Conservation (phyloP, 2,797 vertebrate species). For the Sus cebifrons region DNA sequence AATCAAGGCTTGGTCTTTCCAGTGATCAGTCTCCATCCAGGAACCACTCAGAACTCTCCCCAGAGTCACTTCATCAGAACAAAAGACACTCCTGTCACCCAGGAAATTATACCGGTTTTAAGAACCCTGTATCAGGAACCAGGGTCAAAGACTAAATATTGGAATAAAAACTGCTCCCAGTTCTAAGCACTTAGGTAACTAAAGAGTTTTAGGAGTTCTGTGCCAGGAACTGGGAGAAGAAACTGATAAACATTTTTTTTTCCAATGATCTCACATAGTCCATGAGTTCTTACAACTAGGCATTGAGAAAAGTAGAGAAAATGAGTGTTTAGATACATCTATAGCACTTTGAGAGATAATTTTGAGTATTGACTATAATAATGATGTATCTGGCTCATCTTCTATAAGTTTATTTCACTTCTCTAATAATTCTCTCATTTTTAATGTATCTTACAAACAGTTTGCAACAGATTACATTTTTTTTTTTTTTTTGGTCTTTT, state of each 20-base stretch:
- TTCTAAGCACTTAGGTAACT: neutral
- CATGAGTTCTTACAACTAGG: neutral
- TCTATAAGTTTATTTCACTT: slow-evolving; percentile 21
- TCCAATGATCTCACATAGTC: neutral
- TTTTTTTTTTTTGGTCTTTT: neutral
- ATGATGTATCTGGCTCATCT: neutral
- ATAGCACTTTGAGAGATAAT: neutral
- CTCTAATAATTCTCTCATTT: neutral
- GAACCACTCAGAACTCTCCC: no score
- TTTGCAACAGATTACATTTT: neutral
- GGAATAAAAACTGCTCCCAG: neutral
- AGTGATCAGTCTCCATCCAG: neutral
- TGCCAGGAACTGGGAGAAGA: neutral
- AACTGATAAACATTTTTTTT: neutral
- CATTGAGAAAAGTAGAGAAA: neutral
- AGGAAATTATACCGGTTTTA: neutral
- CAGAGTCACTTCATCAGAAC: neutral
- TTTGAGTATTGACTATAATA: neutral
- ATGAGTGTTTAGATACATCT: neutral
- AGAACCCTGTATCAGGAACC: neutral
- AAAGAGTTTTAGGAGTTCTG: neutral
- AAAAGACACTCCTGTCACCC: neutral
- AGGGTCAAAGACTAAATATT: neutral
- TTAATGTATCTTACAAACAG: slow-evolving; percentile 1
- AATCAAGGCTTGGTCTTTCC: neutral